phyloP scores from a whole-genome alignment of 2,113 vertebrate genomes.

The Amphiprion percula region DNA sequence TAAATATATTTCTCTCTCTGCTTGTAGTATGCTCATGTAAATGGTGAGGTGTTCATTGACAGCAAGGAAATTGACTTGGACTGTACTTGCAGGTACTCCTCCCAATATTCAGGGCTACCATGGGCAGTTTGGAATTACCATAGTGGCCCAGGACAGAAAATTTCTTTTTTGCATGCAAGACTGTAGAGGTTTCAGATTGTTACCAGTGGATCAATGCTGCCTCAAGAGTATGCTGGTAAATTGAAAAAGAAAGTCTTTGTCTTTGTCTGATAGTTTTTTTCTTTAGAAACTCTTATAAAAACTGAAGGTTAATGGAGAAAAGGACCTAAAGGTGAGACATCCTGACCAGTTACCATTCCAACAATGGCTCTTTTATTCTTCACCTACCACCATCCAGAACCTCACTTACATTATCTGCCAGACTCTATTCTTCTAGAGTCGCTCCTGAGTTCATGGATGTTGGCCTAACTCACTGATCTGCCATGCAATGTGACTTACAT shows the following conservation, averaged over 20 bases:
- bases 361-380: neutral
- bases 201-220: constrained; percentile 92
- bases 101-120: constrained; percentile 88
- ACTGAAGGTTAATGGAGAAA: neutral
- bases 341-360: neutral
- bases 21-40: constrained; percentile 92
- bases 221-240: constrained; percentile 96
- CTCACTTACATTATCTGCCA: constrained; percentile 10
- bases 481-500: constrained; percentile 17
- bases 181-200: constrained; percentile 89
- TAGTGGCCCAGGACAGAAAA: constrained; percentile 93
- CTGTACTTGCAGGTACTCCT: constrained; percentile 89
- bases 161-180: constrained; percentile 94
- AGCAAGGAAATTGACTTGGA: constrained; percentile 92
- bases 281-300: neutral
- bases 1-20: constrained; percentile 7
- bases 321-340: neutral
- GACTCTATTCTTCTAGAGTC: neutral
- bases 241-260: neutral
- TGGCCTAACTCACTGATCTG: constrained; percentile 13
- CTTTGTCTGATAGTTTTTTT: neutral
- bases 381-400: neutral
- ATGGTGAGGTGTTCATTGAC: constrained; percentile 94
- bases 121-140: constrained; percentile 94
- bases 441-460: constrained; percentile 26